Percentiles rank a stretch among this genome's conserved stretches.
Evolutionary conservation across 2,797 vertebrate genomes (phyloP).

Genomic region (Ispidina lecontei): DNA sequence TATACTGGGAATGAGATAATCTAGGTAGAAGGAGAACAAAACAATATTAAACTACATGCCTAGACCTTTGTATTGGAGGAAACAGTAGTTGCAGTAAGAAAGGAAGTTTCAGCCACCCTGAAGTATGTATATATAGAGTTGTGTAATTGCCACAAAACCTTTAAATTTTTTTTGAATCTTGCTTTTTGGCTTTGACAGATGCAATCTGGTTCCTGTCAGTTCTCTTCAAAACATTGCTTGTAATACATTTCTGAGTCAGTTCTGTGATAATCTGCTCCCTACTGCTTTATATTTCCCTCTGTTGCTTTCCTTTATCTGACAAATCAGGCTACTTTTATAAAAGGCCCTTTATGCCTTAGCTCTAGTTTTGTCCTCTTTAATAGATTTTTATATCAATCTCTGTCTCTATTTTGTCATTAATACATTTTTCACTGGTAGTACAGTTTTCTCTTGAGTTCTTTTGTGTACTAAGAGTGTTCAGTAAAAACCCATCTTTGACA

Average conservation of each 20-base stretch:
- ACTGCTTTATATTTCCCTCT: neutral
- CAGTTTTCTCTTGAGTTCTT: neutral
- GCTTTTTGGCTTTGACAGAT: conserved; percentile 37
- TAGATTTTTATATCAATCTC: neutral
- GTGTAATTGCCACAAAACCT: neutral
- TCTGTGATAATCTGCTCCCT: conserved; percentile 8
- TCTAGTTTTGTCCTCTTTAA: neutral
- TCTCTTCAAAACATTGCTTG: conserved; percentile 33
- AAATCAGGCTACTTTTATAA: neutral
- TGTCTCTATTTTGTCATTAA: neutral
- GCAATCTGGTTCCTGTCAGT: conserved; percentile 50
- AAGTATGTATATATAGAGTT: neutral
- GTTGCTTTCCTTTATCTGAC: neutral
- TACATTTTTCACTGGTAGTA: neutral
- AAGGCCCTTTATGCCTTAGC: neutral
- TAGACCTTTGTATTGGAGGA: neutral
- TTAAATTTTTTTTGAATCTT: neutral
- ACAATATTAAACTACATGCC: neutral
- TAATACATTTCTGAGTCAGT: conserved; percentile 2
- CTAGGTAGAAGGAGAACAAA: neutral
- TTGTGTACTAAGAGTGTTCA: neutral
- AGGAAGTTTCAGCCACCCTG: neutral
- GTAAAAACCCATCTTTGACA: neutral
- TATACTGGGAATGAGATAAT: neutral
- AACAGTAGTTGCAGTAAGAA: neutral